Conservation (phyloP, 1,140 invertebrate genomes). For the Dendrolimus punctatus region DNA sequence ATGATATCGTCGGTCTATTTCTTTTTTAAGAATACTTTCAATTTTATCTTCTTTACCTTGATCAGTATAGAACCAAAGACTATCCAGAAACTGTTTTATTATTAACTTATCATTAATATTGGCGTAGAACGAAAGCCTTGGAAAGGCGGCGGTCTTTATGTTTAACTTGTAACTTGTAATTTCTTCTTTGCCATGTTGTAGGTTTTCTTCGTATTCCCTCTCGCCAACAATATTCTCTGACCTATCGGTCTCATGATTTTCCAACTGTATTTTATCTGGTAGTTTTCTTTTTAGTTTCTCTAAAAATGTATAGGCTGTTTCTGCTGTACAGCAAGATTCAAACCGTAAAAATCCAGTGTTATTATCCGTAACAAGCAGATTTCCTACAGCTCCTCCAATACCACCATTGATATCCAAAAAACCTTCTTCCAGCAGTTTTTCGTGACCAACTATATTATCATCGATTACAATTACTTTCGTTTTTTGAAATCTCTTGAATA, state of each 20-base stretch:
- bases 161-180: conserved; percentile 8
- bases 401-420: conserved; percentile 8
- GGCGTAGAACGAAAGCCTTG: conserved; percentile 9
- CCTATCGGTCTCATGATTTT: conserved; percentile 3
- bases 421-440: conserved; percentile 3
- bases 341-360: conserved; percentile 8
- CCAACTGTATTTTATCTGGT: conserved; percentile 2
- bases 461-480: conserved; percentile 10
- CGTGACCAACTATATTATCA: conserved; percentile 3
- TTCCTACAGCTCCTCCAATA: conserved; percentile 15
- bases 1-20: conserved; percentile 12
- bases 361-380: conserved; percentile 9
- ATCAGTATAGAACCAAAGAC: conserved; percentile 17
- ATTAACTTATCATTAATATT: conserved; percentile 7
- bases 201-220: no score
- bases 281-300: conserved; percentile 4
- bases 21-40: conserved; percentile 11
- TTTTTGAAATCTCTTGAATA: conserved; percentile 3
- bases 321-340: conserved; percentile 4
- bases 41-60: conserved; percentile 13
- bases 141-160: conserved; percentile 9
- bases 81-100: conserved; percentile 12
- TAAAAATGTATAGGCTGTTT: conserved; percentile 1
- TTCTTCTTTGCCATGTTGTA: conserved; percentile 1
- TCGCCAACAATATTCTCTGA: no score